Base-by-base conservation (phyloP, 2,888 invertebrate species). In the Melangyna quadrimaculata region DNA sequence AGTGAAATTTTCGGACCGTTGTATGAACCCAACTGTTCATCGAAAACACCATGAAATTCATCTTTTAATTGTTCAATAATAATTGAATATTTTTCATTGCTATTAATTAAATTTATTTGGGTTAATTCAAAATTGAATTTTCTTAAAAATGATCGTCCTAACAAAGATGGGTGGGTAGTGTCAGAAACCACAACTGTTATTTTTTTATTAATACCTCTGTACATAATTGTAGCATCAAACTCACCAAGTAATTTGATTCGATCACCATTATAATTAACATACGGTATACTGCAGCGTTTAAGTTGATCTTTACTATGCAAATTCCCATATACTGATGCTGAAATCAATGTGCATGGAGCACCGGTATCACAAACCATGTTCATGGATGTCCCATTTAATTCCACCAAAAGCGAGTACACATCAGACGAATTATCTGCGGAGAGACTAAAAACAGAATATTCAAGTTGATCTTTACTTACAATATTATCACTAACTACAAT, bases 61-160 rank as follows among this genome's bases (percentile, higher is more conserved):
- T 35, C 24, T 53, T 53, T 69, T 40, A 40, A 53, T 32, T 70
- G 40, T 19, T 70, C 27, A 70, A 70, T 55, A 17, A 70, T 69
- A 19, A 19, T 24, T 29, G 7, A 19, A 53, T 27, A 3, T 9
- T 55, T n/a, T 29, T 37, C 19, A 14, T 12, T 2, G 1, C 19
- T 9, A 19, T 40, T 53, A 51, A 71, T 71, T 40, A 12, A 45
- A 45, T 57, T 57, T 14, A 57, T 22, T 57, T 71, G 70, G 2
- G 29, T 29, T 43, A 57, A 19, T 24, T 71, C 70, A 57, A 71
- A 71, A 57, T 71, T 71, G 12, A 71, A 71, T 43, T 40, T 29
- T 40, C 55, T 53, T 37, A 19, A 40, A 70, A 70, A 40, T 70
- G 55, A 55, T 0, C 70, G 27, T 55, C 70, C 70, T 57, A 71